A percentile compares a stretch with the other conserved stretches of the same genome.
Conservation (phyloP, 1,140 invertebrate genomes). For the Hesperophylax magnus region DNA sequence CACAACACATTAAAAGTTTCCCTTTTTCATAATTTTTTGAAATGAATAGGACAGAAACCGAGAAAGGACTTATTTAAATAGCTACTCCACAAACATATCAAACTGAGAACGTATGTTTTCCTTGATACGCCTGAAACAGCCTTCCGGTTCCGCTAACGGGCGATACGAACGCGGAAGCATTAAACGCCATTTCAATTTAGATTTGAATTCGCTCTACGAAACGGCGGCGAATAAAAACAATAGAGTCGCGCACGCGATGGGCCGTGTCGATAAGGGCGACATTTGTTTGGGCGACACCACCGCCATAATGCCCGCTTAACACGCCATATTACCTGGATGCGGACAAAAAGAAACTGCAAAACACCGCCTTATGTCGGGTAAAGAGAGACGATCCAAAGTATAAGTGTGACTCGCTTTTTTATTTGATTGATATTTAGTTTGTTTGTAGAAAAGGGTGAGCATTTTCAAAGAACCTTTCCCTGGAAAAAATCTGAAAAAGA, state of each 20-base stretch:
- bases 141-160: too few relatives aligned
- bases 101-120: too few relatives aligned
- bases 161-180: conserved; percentile 3
- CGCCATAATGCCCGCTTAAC: conserved; percentile 26
- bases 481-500: too few relatives aligned
- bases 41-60: too few relatives aligned
- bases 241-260: conserved; percentile 30
- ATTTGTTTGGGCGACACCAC: conserved; percentile 28
- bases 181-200: conserved; percentile 28
- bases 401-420: neutral
- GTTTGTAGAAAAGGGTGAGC: too few relatives aligned
- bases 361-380: neutral
- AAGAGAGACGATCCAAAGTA: neutral
- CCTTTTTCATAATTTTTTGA: too few relatives aligned
- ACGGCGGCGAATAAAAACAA: conserved; percentile 10
- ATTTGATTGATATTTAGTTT: too few relatives aligned
- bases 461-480: too few relatives aligned
- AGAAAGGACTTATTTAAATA: too few relatives aligned
- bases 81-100: too few relatives aligned
- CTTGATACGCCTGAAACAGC: too few relatives aligned
- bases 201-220: conserved; percentile 4
- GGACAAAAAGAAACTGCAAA: neutral
- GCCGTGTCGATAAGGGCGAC: conserved; percentile 28
- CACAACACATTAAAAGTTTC: too few relatives aligned
- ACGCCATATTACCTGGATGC: conserved; percentile 15